Evolutionary conservation across 1,140 invertebrate genomes (phyloP).

Genomic region (Elymnias hypermnestra): DNA sequence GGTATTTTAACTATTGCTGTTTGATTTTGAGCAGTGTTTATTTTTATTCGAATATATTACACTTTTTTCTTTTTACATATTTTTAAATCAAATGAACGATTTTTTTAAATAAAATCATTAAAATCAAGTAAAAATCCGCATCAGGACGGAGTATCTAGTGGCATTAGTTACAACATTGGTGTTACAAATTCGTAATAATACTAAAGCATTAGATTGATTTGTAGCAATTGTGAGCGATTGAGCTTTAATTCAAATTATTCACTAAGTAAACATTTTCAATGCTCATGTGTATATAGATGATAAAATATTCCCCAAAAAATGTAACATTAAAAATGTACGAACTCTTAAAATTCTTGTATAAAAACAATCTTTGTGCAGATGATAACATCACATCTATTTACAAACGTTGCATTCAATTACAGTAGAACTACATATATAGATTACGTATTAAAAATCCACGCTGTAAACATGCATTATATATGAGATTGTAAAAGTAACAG

Average conservation of each 20-base stretch:
- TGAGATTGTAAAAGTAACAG: no score
- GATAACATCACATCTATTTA: constrained; percentile 16
- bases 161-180: constrained; percentile 53
- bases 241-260: constrained; percentile 12
- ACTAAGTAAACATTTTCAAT: constrained; percentile 11
- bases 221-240: constrained; percentile 13
- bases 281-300: constrained; percentile 21
- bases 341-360: constrained; percentile 60
- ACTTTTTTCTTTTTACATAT: no score
- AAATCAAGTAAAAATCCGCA: constrained; percentile 42
- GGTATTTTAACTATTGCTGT: no score
- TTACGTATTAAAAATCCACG: no score
- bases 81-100: no score
- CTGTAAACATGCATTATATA: no score
- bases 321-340: constrained; percentile 51
- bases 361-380: constrained; percentile 47
- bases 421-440: no score
- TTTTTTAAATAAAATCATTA: constrained; percentile 7
- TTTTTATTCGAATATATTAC: no score
- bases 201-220: constrained; percentile 13
- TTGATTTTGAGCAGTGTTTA: no score
- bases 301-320: constrained; percentile 38
- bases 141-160: constrained; percentile 57
- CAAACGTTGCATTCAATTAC: no score
- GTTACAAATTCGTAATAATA: constrained; percentile 42